Evolutionary conservation across 2,113 vertebrate genomes (phyloP).

Genomic region (Tylochromis polylepis): DNA sequence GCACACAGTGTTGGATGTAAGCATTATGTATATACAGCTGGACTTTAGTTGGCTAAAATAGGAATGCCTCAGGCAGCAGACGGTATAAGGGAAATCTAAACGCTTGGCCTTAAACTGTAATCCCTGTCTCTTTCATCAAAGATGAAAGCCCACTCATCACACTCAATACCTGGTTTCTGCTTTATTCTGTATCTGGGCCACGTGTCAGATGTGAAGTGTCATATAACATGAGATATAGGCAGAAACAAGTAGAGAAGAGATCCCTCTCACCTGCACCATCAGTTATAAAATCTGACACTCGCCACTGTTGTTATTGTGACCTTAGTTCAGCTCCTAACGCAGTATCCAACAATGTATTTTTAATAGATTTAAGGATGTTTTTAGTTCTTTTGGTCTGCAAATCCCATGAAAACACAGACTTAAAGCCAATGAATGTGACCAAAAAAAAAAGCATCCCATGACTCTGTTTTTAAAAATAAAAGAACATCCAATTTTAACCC

Average conservation of each 20-base stretch:
- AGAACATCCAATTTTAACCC: background rate
- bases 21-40: background rate
- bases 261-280: background rate
- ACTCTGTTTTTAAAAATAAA: background rate
- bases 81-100: background rate
- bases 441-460: fast-evolving
- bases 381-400: background rate
- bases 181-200: background rate
- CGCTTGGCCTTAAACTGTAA: background rate
- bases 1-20: background rate
- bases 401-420: background rate
- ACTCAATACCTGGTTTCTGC: background rate
- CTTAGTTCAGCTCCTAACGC: background rate
- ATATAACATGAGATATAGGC: background rate
- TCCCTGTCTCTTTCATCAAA: background rate
- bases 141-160: too few relatives aligned
- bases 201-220: background rate
- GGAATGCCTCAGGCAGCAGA: background rate
- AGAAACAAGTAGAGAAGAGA: constrained; percentile 18
- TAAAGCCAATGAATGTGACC: background rate
- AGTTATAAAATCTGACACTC: background rate
- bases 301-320: background rate
- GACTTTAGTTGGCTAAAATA: background rate
- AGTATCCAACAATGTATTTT: background rate
- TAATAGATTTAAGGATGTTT: background rate